Conservation (phyloP, 2,113 vertebrate genomes). For the Gobiocypris rarus region DNA sequence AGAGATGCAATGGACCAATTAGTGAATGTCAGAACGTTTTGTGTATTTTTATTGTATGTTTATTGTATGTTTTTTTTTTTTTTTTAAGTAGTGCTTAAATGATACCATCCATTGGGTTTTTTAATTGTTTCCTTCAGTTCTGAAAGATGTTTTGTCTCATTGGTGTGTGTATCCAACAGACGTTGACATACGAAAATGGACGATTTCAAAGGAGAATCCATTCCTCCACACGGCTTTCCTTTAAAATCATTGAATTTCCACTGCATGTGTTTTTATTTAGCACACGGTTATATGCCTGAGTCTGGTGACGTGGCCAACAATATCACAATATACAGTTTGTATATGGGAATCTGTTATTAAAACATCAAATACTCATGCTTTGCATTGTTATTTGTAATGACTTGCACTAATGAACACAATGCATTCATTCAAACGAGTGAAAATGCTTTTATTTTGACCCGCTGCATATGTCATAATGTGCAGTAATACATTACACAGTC, state of each 20-base stretch:
- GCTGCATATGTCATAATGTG: too few relatives aligned
- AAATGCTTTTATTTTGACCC: not conserved
- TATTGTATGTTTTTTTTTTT: too few relatives aligned
- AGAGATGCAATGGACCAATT: conserved; percentile 33
- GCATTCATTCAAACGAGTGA: too few relatives aligned
- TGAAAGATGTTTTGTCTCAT: conserved; percentile 7
- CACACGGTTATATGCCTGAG: conserved; percentile 45
- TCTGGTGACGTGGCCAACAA: conserved; percentile 52
- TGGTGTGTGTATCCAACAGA: conserved; percentile 23
- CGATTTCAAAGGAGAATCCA: not conserved
- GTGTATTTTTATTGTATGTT: conserved; percentile 22
- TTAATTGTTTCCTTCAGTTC: not conserved
- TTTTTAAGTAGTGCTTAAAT: not conserved
- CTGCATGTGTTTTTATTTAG: conserved; percentile 52
- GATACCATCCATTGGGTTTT: not conserved
- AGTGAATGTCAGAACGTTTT: conserved; percentile 27
- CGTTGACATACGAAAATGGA: not conserved
- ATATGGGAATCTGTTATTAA: conserved; percentile 70
- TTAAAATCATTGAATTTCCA: conserved; percentile 26
- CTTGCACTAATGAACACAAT: not conserved
- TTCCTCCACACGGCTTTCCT: conserved; percentile 10
- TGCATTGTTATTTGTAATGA: not conserved
- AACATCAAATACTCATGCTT: conserved; percentile 51
- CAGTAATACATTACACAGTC: too few relatives aligned
- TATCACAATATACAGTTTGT: conserved; percentile 64